Conservation (phyloP, 2,888 invertebrate species). For the Autographa pulchrina region DNA sequence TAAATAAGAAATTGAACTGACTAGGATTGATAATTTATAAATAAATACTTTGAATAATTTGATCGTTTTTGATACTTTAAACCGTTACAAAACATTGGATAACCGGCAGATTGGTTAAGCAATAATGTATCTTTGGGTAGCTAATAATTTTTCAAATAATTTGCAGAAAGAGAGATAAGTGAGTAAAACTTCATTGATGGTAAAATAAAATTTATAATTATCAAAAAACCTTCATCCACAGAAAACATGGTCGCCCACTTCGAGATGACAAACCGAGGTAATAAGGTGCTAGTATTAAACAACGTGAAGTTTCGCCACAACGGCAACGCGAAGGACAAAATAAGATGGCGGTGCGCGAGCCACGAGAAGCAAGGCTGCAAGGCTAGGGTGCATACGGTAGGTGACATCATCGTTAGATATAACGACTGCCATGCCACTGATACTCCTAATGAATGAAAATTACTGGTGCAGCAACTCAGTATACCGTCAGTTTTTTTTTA, state of each 20-base stretch:
- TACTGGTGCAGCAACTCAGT: background rate
- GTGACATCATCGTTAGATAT: constrained; percentile 53
- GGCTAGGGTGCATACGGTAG: constrained; percentile 57
- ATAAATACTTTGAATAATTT: too few species aligned
- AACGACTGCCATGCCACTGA: constrained; percentile 46
- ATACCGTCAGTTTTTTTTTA: too few species aligned
- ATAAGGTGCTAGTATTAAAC: constrained; percentile 45
- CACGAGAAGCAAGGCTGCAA: constrained; percentile 59
- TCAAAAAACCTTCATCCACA: constrained; percentile 14
- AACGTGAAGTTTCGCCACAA: constrained; percentile 53
- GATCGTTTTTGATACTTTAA: too few species aligned
- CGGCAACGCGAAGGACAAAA: constrained; percentile 46
- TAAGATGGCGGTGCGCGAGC: constrained; percentile 62
- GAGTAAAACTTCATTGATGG: background rate
- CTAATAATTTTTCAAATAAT: too few species aligned
- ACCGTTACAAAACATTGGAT: too few species aligned
- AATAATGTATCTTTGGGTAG: too few species aligned
- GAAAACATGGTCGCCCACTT: constrained; percentile 28
- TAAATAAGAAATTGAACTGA: background rate
- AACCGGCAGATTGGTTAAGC: too few species aligned
- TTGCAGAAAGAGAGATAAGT: too few species aligned
- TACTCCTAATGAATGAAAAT: background rate
- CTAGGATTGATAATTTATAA: background rate
- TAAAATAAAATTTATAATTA: background rate
- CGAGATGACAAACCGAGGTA: constrained; percentile 47